Evolutionary conservation across 2,888 invertebrate genomes (phyloP), one percentile per base, ranked within the genome.

Genomic region (Drosophila nigricruria): DNA sequence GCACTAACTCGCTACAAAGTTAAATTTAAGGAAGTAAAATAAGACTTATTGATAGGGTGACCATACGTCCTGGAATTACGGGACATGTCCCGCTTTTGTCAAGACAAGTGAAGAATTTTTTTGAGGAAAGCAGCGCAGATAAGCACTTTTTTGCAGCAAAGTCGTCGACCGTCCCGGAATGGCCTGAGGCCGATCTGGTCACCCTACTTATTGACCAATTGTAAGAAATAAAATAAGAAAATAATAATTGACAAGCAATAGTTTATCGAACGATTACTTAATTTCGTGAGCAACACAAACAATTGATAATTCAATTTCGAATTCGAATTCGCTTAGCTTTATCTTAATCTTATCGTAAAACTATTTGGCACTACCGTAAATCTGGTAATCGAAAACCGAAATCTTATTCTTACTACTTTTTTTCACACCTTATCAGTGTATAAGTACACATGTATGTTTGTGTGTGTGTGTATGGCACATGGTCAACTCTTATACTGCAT

Each of bases 291-390:
- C 16, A 16, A 16, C 6, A 60, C 9, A 6, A 50, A 5, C 5
- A 5, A 34, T 52, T 52, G 9, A 20, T 34, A 23, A 20, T 40
- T 50, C n/a, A 32, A 40, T 18, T 34, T 38, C 20, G 8, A 50
- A 59, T 34, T 38, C 20, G 8, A 50, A 59, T 27, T 36, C 27
- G 32, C 30, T 47, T 27, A 16, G 32, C 25, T 54, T 32, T 23
- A 18, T n/a, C 49, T 38, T 69, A 75, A 86, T 82, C 83, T 82
- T 59, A 87, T 87, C 12, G 5, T 49, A 49, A 49, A 42, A 77
- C 58, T 76, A 50, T 65, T 76, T 50, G 64, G 40, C 45, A 59
- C 52, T 67, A 67, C 34, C 60, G 30, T 70, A 82, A 85, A 73
- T 85, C 73, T 70, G 65, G 14, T 71, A 76, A 69, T 70, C 57